These are phyloP conservation scores for Bibio marci DNA, from an alignment of 2,888 invertebrate genomes.

Conservation along the genomic window DNA sequence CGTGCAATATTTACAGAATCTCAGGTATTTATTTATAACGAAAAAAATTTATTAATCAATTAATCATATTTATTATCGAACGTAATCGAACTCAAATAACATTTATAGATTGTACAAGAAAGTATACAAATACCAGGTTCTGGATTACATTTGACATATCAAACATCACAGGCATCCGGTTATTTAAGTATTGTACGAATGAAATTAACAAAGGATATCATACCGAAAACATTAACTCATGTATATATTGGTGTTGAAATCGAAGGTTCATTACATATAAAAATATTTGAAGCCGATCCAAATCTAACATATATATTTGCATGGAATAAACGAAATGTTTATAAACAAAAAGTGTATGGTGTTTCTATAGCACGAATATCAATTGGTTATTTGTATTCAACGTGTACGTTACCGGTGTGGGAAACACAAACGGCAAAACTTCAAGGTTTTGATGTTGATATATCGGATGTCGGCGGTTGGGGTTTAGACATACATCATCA, in stretches of 20 bases:
- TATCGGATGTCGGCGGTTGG: slow-evolving; percentile 96
- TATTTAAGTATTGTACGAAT: slow-evolving; percentile 87
- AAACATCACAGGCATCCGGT: slow-evolving; percentile 86
- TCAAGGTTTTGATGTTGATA: slow-evolving; percentile 90
- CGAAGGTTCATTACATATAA: slow-evolving; percentile 81
- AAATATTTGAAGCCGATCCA: slow-evolving; percentile 90
- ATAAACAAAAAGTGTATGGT: slow-evolving; percentile 89
- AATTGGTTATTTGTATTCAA: slow-evolving; percentile 87
- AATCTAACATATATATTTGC: slow-evolving; percentile 90
- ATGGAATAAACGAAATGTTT: slow-evolving; percentile 96
- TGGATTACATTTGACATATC: slow-evolving; percentile 82
- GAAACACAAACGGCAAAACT: slow-evolving; percentile 85
- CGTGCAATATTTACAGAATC: slow-evolving; percentile 82
- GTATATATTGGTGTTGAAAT: slow-evolving; percentile 87
- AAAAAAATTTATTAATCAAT: background rate
- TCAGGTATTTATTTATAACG: slow-evolving; percentile 38
- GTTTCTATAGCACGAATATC: slow-evolving; percentile 75
- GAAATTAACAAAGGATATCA: slow-evolving; percentile 61
- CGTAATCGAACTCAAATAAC: no score
- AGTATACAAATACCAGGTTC: slow-evolving; percentile 89
- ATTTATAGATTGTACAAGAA: slow-evolving; percentile 78
- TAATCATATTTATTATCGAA: no score
- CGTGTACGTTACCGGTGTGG: slow-evolving; percentile 81
- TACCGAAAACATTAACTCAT: slow-evolving; percentile 65
- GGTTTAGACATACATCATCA: slow-evolving; percentile 96